These are phyloP conservation scores for Scophthalmus maximus DNA, from an alignment of 2,113 vertebrate genomes.

Conservation along the genomic window DNA sequence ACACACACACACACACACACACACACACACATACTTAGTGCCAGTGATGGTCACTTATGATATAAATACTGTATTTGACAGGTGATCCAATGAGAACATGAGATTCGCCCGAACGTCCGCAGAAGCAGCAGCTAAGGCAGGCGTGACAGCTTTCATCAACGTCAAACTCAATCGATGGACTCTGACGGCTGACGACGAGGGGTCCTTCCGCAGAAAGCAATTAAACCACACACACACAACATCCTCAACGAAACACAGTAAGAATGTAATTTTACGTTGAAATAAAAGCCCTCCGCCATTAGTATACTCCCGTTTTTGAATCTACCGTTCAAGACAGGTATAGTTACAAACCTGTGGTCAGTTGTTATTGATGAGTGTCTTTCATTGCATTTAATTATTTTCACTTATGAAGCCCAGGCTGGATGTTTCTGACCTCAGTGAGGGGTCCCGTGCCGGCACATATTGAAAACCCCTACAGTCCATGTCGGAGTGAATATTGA, in stretches of 20 bases:
- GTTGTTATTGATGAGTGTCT: constrained; percentile 43
- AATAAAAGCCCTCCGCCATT: neutral
- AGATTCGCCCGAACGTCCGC: neutral
- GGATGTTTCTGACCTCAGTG: neutral
- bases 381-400: too few species aligned
- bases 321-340: neutral
- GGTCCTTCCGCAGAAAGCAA: neutral
- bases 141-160: constrained; percentile 16
- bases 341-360: constrained; percentile 6
- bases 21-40: too few species aligned
- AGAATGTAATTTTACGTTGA: neutral
- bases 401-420: too few species aligned
- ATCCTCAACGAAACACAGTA: neutral
- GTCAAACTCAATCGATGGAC: neutral
- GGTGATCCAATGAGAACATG: constrained; percentile 18
- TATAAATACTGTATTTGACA: constrained; percentile 8
- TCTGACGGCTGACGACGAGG: neutral
- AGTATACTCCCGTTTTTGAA: neutral
- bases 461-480: neutral
- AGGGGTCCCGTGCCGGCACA: neutral
- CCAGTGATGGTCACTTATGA: neutral
- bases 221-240: constrained; percentile 19
- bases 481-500: neutral
- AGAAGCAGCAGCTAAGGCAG: neutral
- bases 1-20: too few species aligned